Conservation (phyloP, 2,888 invertebrate species). For the Thymelicus sylvestris region DNA sequence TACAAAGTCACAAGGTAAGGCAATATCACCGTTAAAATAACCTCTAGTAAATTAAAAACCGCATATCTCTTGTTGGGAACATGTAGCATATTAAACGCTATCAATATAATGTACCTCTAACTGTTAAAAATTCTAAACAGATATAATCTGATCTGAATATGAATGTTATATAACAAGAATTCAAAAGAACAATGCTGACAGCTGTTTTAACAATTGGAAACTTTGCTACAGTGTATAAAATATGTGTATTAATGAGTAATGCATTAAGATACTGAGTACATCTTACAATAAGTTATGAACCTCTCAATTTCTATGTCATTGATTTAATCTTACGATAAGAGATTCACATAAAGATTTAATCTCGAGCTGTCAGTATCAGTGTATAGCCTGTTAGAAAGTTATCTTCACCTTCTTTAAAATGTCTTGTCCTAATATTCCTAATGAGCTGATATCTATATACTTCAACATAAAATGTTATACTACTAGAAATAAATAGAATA, state of each 20-base stretch:
- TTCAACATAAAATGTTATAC: no score
- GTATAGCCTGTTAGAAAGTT: no score
- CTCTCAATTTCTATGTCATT: background rate
- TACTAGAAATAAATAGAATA: no score
- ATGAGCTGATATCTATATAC: no score
- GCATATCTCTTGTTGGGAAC: background rate
- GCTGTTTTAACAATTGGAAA: background rate
- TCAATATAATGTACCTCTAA: background rate
- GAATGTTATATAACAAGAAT: slow-evolving; percentile 31
- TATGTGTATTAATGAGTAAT: background rate
- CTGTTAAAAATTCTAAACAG: no score
- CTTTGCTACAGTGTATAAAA: background rate
- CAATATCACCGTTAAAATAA: slow-evolving; percentile 26
- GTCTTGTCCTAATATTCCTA: no score
- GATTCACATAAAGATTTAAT: no score
- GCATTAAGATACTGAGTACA: background rate
- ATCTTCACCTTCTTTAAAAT: no score
- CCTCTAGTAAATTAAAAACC: background rate
- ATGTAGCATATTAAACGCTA: background rate
- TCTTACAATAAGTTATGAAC: background rate
- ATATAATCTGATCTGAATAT: background rate
- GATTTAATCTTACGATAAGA: background rate
- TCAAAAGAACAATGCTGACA: slow-evolving; percentile 10
- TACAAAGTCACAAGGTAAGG: slow-evolving; percentile 93
- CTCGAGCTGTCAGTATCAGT: no score